These are phyloP conservation scores for Drosophila repleta DNA, from an alignment of 1,140 invertebrate species.

Conservation along the genomic window DNA sequence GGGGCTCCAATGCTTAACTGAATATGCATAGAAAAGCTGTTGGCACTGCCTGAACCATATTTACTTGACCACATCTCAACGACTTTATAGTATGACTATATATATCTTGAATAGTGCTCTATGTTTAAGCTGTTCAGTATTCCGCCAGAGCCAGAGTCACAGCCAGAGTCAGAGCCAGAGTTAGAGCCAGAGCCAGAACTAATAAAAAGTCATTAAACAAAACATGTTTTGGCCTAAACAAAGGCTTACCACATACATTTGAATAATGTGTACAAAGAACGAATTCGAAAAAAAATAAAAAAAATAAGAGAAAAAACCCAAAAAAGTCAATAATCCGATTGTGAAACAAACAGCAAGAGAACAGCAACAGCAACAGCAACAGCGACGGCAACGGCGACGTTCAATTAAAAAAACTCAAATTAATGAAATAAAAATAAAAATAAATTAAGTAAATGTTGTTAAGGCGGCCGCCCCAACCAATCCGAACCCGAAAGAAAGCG, in stretches of 20 bases:
- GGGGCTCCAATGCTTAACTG: slow-evolving; percentile 29
- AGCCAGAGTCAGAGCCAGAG: too few species aligned
- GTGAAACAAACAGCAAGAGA: slow-evolving; percentile 42
- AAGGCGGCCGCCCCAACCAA: slow-evolving; percentile 33
- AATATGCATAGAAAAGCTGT: slow-evolving; percentile 46
- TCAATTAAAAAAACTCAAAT: slow-evolving; percentile 73
- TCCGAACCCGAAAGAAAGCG: slow-evolving; percentile 63
- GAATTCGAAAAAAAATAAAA: slow-evolving; percentile 10
- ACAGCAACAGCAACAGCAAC: background rate
- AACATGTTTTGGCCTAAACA: slow-evolving; percentile 77
- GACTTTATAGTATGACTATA: background rate
- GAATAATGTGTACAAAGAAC: slow-evolving; percentile 64
- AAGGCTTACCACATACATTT: slow-evolving; percentile 72
- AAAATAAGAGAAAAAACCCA: slow-evolving; percentile 29
- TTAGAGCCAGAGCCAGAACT: slow-evolving; percentile 48
- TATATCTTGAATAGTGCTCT: slow-evolving; percentile 7
- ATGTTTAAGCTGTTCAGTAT: slow-evolving; percentile 26
- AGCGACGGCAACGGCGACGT: slow-evolving; percentile 20
- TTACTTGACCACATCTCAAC: slow-evolving; percentile 15
- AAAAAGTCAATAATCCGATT: slow-evolving; percentile 78
- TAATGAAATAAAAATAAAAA: slow-evolving; percentile 79
- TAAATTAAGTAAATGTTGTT: slow-evolving; percentile 67
- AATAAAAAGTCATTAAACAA: slow-evolving; percentile 79
- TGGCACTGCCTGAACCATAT: slow-evolving; percentile 52
- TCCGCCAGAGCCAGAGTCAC: slow-evolving; percentile 13